Percentiles rank a stretch among this genome's conserved stretches.
These are phyloP conservation scores for Oophaga pumilio DNA, from an alignment of 2,113 vertebrate genomes.

Conservation along the genomic window DNA sequence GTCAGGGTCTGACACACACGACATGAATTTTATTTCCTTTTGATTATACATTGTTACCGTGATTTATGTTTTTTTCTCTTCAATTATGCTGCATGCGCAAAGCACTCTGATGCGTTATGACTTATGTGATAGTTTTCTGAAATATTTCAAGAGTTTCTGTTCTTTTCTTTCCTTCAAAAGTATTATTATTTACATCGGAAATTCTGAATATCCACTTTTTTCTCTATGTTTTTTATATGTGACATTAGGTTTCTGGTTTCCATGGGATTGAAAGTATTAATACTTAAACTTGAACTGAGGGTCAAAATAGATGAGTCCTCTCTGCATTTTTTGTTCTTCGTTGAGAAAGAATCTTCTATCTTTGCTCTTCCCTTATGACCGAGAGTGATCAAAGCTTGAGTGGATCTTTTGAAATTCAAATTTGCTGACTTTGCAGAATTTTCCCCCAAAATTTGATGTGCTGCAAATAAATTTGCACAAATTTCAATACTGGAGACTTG, in stretches of 20 bases:
- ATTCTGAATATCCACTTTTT: neutral
- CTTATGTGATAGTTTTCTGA: conserved; percentile 9
- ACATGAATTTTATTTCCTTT: conserved; percentile 22
- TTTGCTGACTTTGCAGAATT: no score
- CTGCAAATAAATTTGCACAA: no score
- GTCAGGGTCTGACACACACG: neutral
- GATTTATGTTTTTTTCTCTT: neutral
- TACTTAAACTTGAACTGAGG: neutral
- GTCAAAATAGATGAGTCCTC: neutral
- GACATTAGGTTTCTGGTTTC: neutral
- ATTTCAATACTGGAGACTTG: no score
- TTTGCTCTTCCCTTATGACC: neutral
- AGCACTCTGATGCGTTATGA: neutral
- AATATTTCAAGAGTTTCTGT: neutral
- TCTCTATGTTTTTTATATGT: neutral
- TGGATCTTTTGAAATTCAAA: no score
- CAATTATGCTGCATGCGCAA: conserved; percentile 3
- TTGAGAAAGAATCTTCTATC: neutral
- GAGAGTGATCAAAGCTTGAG: no score
- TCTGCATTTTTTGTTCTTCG: neutral
- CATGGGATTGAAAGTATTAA: neutral
- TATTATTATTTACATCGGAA: conserved; percentile 2
- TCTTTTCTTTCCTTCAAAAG: conserved; percentile 1
- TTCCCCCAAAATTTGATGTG: no score
- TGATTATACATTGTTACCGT: conserved; percentile 38